These are phyloP conservation scores for Neoitamus cyanurus DNA, from an alignment of 2,888 invertebrate genomes.

Conservation along the genomic window DNA sequence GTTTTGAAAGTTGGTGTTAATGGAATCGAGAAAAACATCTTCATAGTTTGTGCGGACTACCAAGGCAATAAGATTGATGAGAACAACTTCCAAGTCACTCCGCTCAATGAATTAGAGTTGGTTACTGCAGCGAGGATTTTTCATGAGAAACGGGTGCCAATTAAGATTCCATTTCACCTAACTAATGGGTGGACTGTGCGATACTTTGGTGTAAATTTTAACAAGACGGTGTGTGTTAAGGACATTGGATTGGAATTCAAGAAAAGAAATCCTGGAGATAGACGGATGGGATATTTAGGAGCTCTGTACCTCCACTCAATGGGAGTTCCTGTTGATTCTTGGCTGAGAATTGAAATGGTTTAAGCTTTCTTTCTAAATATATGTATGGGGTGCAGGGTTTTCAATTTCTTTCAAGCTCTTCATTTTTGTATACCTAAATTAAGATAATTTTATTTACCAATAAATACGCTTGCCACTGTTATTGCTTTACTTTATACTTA, in stretches of 20 bases:
- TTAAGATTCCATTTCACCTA: constrained; percentile 53
- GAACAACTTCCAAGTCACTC: constrained; percentile 58
- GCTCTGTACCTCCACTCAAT: constrained; percentile 1
- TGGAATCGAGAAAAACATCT: constrained; percentile 47
- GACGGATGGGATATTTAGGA: constrained; percentile 3
- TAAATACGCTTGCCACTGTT: no score
- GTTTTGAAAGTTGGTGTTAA: constrained; percentile 57
- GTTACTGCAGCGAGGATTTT: constrained; percentile 39
- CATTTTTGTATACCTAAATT: no score
- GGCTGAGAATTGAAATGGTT: no score
- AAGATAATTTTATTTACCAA: no score
- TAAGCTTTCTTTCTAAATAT: no score
- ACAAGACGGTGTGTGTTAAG: constrained; percentile 57
- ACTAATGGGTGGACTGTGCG: constrained; percentile 59
- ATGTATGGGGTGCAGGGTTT: no score
- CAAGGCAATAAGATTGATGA: constrained; percentile 44
- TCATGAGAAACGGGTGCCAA: constrained; percentile 52
- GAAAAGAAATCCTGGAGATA: not conserved
- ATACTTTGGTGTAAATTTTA: constrained; percentile 59
- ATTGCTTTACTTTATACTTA: no score
- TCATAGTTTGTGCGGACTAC: constrained; percentile 57
- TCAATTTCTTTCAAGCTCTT: no score
- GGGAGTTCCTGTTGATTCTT: constrained; percentile 8
- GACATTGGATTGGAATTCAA: constrained; percentile 61
- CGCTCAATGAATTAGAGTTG: constrained; percentile 55